Percentiles rank a stretch among this genome's conserved stretches.
phyloP scores from a whole-genome alignment of 2,113 vertebrate genomes.

The Mormoops blainvillei region DNA sequence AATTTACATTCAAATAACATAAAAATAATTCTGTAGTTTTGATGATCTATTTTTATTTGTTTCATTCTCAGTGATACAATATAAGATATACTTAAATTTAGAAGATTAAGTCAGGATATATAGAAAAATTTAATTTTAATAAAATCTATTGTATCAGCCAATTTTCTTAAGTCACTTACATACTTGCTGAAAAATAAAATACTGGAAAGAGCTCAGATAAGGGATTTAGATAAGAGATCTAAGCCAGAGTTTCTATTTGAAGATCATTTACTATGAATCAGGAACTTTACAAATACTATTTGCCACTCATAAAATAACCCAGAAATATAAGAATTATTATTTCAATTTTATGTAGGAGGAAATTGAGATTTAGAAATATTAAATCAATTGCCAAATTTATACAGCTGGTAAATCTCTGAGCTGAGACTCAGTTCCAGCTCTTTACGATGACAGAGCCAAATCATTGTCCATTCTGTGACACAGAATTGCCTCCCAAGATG shows the following conservation, averaged over 20 bases:
- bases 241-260: not conserved
- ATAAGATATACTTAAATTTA: constrained; percentile 3
- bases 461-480: not conserved
- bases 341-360: not conserved
- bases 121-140: not conserved
- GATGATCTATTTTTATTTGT: not conserved
- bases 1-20: constrained; percentile 13
- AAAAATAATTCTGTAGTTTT: not conserved
- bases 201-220: not conserved
- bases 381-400: constrained; percentile 24
- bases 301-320: constrained; percentile 16
- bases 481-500: not conserved
- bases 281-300: constrained; percentile 23
- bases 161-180: constrained; percentile 34
- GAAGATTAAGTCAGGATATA: constrained; percentile 19
- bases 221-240: not conserved
- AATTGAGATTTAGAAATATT: constrained; percentile 36
- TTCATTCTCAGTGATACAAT: not conserved
- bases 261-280: constrained; percentile 29
- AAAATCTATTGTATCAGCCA: not conserved
- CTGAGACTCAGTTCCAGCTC: not conserved
- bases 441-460: not conserved
- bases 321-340: constrained; percentile 32
- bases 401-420: constrained; percentile 4
- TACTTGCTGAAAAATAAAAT: constrained; percentile 26